A percentile compares a stretch with the other conserved stretches of the same genome.
Evolutionary conservation across 2,888 invertebrate genomes (phyloP).

Genomic region (Pyrrhosoma nymphula): DNA sequence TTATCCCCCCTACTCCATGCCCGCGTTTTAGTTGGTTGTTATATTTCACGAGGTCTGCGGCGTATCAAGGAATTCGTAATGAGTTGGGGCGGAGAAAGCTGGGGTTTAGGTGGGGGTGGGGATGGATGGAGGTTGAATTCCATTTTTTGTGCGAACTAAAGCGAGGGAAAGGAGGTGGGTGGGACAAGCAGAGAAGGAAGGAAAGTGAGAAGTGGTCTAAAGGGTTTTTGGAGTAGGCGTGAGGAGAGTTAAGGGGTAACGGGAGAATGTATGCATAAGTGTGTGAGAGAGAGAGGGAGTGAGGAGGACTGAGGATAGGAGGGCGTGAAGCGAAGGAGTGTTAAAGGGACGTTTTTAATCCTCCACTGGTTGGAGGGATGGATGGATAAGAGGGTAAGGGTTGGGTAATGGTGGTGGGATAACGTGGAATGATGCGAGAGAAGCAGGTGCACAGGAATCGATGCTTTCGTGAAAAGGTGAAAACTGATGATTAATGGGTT

Average conservation of each 20-base stretch:
- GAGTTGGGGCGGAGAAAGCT: slow-evolving; percentile 31
- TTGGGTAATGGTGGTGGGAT: neutral
- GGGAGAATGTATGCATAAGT: neutral
- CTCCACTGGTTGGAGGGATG: neutral
- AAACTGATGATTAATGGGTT: slow-evolving; percentile 48
- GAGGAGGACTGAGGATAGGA: neutral
- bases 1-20: neutral
- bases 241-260: neutral
- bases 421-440: neutral
- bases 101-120: neutral
- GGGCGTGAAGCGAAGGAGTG: neutral
- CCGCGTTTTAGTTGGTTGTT: slow-evolving; percentile 33
- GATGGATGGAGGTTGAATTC: neutral
- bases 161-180: neutral
- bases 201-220: neutral
- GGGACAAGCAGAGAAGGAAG: neutral
- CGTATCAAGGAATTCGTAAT: slow-evolving; percentile 56
- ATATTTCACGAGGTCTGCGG: slow-evolving; percentile 51
- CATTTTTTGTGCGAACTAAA: neutral
- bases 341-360: neutral
- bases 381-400: neutral
- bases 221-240: neutral
- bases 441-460: slow-evolving; percentile 47
- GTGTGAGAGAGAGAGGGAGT: neutral
- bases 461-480: slow-evolving; percentile 34